phyloP scores from a whole-genome alignment of 2,113 vertebrate genomes.

The Recurvirostra avosetta region DNA sequence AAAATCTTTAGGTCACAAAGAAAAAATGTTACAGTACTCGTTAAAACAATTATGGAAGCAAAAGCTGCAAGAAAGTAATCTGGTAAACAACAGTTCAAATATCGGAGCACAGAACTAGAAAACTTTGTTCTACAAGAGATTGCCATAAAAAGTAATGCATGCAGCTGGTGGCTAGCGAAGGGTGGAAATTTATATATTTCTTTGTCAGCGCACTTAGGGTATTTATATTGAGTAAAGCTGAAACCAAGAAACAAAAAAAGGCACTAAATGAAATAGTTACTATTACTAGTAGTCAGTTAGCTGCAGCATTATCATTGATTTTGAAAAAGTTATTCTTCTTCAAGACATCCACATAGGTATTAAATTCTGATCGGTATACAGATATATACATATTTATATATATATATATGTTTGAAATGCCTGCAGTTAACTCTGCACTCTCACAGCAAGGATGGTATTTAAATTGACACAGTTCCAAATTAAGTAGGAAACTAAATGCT shows the following conservation, averaged over 20 bases:
- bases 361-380: neutral
- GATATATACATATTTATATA: neutral
- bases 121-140: neutral
- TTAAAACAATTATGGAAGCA: neutral
- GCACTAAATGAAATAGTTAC: neutral
- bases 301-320: neutral
- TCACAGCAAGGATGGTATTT: neutral
- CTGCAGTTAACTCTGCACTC: neutral
- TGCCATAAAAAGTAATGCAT: neutral
- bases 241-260: neutral
- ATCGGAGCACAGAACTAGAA: neutral
- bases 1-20: neutral
- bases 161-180: neutral
- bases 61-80: neutral
- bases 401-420: neutral
- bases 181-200: neutral
- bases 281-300: neutral
- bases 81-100: neutral
- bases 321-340: neutral
- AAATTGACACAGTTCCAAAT: neutral
- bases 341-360: neutral
- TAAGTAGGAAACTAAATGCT: neutral
- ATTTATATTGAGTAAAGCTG: neutral
- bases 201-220: neutral
- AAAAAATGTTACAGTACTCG: neutral